phyloP scores from a whole-genome alignment of 2,888 invertebrate genomes.

The Luperina testacea region DNA sequence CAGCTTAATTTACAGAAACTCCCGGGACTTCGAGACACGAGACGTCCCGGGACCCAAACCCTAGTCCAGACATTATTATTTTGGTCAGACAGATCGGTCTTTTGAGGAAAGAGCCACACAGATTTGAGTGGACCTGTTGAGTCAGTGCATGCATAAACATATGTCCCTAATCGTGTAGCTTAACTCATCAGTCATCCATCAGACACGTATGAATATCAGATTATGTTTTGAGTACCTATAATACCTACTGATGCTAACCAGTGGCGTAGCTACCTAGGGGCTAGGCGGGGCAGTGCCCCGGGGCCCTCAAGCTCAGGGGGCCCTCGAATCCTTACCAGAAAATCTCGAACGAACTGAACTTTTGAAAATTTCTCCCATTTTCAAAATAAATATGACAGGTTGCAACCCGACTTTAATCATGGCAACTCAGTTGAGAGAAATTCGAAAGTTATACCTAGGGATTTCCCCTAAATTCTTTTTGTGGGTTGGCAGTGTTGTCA shows the following conservation, averaged over 20 bases:
- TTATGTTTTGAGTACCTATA: background rate
- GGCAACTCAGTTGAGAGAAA: too few species aligned
- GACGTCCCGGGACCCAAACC: background rate
- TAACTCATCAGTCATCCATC: background rate
- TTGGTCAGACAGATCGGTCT: background rate
- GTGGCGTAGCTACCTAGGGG: too few species aligned
- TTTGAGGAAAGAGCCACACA: background rate
- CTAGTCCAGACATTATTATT: background rate
- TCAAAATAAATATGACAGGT: too few species aligned
- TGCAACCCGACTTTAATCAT: too few species aligned
- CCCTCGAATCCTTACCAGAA: too few species aligned
- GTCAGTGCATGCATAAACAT: background rate
- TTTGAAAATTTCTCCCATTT: too few species aligned
- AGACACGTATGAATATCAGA: background rate
- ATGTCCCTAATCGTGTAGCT: background rate
- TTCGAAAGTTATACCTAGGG: too few species aligned
- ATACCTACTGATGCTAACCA: slow-evolving; percentile 1
- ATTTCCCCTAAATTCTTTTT: too few species aligned
- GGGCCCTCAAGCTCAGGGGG: too few species aligned
- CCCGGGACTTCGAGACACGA: background rate
- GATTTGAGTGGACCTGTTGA: background rate
- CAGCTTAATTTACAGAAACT: background rate
- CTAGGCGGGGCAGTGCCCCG: too few species aligned
- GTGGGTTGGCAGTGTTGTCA: too few species aligned
- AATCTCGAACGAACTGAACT: too few species aligned